These are phyloP conservation scores for Heliconius nattereri DNA, from an alignment of 1,140 invertebrate species.

Conservation along the genomic window DNA sequence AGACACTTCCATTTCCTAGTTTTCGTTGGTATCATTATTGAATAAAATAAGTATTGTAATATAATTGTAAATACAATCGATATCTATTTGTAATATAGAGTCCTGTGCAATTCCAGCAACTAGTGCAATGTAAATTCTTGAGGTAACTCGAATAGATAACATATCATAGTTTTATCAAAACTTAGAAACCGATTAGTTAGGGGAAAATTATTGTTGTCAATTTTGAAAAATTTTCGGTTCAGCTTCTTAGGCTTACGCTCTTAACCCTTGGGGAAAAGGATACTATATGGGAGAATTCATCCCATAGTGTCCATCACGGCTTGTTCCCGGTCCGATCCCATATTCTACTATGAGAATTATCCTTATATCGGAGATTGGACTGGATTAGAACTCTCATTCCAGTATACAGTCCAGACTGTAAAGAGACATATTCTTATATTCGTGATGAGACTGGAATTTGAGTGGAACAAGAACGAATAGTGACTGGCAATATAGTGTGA, in stretches of 20 bases:
- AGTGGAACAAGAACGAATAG: too few relatives aligned
- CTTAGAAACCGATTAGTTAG: conserved; percentile 38
- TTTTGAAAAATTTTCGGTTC: neutral
- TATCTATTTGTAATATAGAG: conserved; percentile 5
- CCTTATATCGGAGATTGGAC: too few relatives aligned
- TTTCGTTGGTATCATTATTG: neutral
- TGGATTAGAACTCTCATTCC: too few relatives aligned
- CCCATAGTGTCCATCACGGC: too few relatives aligned
- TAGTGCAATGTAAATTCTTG: conserved; percentile 46
- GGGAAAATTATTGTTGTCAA: conserved; percentile 16
- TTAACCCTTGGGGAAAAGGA: too few relatives aligned
- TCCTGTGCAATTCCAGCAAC: conserved; percentile 35
- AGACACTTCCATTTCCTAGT: neutral
- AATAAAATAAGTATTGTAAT: neutral
- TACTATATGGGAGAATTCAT: too few relatives aligned
- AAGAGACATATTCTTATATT: too few relatives aligned
- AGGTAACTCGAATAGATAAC: conserved; percentile 47
- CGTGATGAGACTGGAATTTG: too few relatives aligned
- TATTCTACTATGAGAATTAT: too few relatives aligned
- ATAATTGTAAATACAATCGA: conserved; percentile 3
- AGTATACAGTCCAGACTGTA: too few relatives aligned
- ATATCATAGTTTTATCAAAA: conserved; percentile 47
- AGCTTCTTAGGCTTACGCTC: neutral
- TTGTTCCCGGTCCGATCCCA: too few relatives aligned
- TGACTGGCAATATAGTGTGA: too few relatives aligned